Evolutionary conservation across 2,797 vertebrate species (phyloP).

Genomic region (Margarornis squamiger): DNA sequence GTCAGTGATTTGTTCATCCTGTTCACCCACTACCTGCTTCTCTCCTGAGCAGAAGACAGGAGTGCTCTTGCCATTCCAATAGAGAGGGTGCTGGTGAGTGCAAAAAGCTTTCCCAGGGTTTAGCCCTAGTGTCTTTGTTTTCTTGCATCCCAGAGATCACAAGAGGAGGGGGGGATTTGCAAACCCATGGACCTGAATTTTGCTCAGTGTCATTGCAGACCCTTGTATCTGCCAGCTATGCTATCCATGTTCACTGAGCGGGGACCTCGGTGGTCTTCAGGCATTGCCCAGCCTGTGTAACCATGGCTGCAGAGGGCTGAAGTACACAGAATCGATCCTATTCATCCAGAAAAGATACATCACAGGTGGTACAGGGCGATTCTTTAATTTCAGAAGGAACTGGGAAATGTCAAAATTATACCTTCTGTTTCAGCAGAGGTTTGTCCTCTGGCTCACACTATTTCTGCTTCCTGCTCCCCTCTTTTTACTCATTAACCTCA

Average conservation of each 20-base stretch:
- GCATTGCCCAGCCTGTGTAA: not conserved
- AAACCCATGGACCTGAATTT: not conserved
- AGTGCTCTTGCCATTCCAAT: not conserved
- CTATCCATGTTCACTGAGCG: fast-evolving
- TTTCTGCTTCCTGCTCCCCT: not conserved
- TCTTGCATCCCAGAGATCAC: not conserved
- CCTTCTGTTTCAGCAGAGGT: not conserved
- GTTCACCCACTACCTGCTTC: not conserved
- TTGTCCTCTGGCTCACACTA: not conserved
- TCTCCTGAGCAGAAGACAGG: fast-evolving
- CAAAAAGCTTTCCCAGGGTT: not conserved
- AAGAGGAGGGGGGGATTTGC: not conserved
- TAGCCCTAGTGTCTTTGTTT: not conserved
- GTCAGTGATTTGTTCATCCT: fast-evolving
- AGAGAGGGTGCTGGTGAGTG: fast-evolving
- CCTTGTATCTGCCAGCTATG: not conserved
- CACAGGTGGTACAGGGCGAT: not conserved
- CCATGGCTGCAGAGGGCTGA: not conserved
- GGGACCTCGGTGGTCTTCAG: fast-evolving
- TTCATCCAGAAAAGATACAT: not conserved
- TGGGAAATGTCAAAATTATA: not conserved
- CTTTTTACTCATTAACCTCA: not conserved
- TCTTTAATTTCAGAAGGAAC: not conserved
- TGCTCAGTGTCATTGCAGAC: fast-evolving
- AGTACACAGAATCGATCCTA: not conserved